Evolutionary conservation across 92 coral and sea anemone genomes (phyloP).

Genomic region (Montipora capitata): DNA sequence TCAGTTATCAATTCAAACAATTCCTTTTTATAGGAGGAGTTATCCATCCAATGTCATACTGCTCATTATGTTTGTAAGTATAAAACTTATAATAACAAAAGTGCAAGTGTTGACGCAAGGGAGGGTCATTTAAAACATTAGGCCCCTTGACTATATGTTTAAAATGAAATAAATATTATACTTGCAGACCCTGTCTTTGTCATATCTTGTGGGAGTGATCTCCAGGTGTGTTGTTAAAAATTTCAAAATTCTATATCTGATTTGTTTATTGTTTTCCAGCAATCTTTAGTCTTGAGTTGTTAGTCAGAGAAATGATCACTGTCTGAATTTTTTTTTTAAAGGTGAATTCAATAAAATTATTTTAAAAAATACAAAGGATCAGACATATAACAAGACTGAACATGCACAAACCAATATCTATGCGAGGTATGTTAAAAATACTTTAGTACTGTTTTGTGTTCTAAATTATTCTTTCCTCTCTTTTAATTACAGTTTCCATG

Average conservation of each 20-base stretch:
- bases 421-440: too few species aligned
- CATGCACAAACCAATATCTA: too few species aligned
- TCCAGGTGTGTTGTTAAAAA: conserved; percentile 74
- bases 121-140: too few species aligned
- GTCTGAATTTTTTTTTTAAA: too few species aligned
- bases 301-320: too few species aligned
- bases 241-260: neutral
- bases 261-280: neutral
- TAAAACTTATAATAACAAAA: neutral
- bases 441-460: too few species aligned
- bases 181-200: conserved; percentile 83
- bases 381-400: too few species aligned
- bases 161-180: neutral
- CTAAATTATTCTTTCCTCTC: neutral
- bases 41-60: conserved; percentile 79
- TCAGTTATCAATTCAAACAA: too few species aligned
- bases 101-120: neutral
- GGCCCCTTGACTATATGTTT: neutral
- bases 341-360: too few species aligned
- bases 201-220: conserved; percentile 88
- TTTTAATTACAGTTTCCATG: conserved; percentile 71
- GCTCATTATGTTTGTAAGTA: conserved; percentile 84
- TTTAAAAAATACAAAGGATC: too few species aligned
- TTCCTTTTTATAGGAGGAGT: conserved; percentile 64
- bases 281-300: neutral